These are phyloP conservation scores for Hermetia illucens DNA, from an alignment of 1,140 invertebrate genomes.

Conservation along the genomic window DNA sequence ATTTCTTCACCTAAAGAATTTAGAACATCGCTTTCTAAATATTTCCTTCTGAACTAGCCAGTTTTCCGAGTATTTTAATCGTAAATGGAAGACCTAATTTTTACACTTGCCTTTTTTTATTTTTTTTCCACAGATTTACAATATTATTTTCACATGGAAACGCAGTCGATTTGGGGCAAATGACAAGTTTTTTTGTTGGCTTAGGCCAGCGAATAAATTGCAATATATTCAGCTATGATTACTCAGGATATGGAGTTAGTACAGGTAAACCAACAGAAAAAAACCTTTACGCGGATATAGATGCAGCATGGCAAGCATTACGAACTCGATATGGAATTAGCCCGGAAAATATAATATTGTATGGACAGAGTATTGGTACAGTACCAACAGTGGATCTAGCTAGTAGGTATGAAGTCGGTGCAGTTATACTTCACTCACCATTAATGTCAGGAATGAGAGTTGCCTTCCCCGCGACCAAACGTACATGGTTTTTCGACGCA, in stretches of 20 bases:
- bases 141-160: constrained; percentile 63
- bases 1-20: too few relatives aligned
- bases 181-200: constrained; percentile 54
- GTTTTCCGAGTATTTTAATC: background rate
- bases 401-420: constrained; percentile 46
- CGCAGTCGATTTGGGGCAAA: constrained; percentile 51
- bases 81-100: background rate
- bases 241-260: constrained; percentile 48
- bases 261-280: constrained; percentile 57
- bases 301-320: constrained; percentile 52
- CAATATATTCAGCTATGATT: constrained; percentile 66
- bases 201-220: constrained; percentile 52
- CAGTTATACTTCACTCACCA: constrained; percentile 56
- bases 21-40: too few relatives aligned
- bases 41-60: too few relatives aligned
- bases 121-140: constrained; percentile 24
- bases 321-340: constrained; percentile 43
- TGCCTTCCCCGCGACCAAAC: constrained; percentile 52
- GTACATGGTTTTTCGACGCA: constrained; percentile 61
- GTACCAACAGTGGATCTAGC: constrained; percentile 57
- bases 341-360: constrained; percentile 54
- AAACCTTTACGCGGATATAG: constrained; percentile 62
- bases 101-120: background rate
- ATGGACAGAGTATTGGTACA: constrained; percentile 55
- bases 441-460: constrained; percentile 56